Base-by-base conservation (phyloP, 2,113 vertebrate species). In the Strigops habroptila region DNA sequence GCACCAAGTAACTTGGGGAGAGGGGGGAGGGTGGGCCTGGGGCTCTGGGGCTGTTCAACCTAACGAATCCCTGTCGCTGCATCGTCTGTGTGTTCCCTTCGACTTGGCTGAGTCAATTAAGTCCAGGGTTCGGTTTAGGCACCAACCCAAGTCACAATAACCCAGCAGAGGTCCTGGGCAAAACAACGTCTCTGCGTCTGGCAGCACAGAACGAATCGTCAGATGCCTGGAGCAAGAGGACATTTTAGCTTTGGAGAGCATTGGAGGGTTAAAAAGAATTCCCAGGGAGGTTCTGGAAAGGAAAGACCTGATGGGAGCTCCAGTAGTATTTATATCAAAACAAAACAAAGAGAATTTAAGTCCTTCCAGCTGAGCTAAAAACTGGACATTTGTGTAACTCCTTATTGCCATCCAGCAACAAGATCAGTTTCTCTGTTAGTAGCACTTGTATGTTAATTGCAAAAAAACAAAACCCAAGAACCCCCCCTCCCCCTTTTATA, bases 371-470 rank as follows among this genome's bases (percentile, higher is more conserved):
- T 95, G 96, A 96, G 96, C 95, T 93, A 94, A 95, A 95, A 93
- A 96, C 90, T 75, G 95, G 95, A 73, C 92, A 24, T 94, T 96
- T 90, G 95, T 87, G 96, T 88, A 87, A 95, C 91, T 95, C 91
- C 65, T 82, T 89, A 91, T 88, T 87, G 87, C 95, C 91, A 73
- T 74, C 67, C 71, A 95, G 94, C 92, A 74, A 70, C 77, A 91
- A 82, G 96, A 83, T 82, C 94, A 46, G 70, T 94, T 93, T 93
- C 96, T 97, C 96, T 82, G 81, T 92, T 95, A 86, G 92, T 97
- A 97, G 97, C 97, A 98, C 98, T 98, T 98, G 97, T 97, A 94
- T 97, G 96, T 85, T 97, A 90, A 97, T 93, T 96, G 96, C 85
- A 95, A 95, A 27, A 27, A 64, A 60, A 82, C 81, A 12, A 78